These are phyloP conservation scores for Boulengeromyrus knoepffleri DNA, from an alignment of 2,113 vertebrate species.

Conservation along the genomic window DNA sequence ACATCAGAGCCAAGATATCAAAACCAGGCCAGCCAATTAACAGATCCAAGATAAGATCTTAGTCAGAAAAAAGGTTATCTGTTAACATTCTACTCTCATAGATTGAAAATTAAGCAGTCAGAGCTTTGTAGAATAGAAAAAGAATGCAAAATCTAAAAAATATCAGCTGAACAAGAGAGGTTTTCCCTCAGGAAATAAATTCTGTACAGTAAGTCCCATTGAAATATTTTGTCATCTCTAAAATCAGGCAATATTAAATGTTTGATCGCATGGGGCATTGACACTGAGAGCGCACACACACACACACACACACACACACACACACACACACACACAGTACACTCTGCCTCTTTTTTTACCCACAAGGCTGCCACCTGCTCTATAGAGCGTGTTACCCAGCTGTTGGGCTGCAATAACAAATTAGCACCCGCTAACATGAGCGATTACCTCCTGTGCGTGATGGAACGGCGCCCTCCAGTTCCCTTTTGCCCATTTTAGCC, in stretches of 20 bases:
- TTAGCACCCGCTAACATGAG: conserved; percentile 55
- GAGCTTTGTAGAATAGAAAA: background rate
- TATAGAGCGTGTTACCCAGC: conserved; percentile 64
- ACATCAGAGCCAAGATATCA: background rate
- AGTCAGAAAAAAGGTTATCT: background rate
- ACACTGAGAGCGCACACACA: background rate
- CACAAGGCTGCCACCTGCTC: conserved; percentile 71
- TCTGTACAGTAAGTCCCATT: background rate
- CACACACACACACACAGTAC: conserved; percentile 53
- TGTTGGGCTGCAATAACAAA: conserved; percentile 70
- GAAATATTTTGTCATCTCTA: background rate
- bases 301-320: background rate
- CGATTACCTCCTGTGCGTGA: conserved; percentile 52
- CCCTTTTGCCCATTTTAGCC: background rate
- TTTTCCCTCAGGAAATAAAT: background rate
- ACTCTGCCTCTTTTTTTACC: conserved; percentile 24
- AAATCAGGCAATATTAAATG: background rate
- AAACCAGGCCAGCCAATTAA: background rate
- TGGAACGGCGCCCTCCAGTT: background rate
- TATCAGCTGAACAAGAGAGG: background rate
- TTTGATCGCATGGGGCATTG: background rate
- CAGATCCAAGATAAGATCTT: background rate
- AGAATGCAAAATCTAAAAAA: background rate
- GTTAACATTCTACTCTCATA: background rate
- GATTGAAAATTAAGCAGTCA: background rate